A percentile compares a stretch with the other conserved stretches of the same genome.
phyloP scores from a whole-genome alignment of 2,888 invertebrate genomes.

The Phortica magna region DNA sequence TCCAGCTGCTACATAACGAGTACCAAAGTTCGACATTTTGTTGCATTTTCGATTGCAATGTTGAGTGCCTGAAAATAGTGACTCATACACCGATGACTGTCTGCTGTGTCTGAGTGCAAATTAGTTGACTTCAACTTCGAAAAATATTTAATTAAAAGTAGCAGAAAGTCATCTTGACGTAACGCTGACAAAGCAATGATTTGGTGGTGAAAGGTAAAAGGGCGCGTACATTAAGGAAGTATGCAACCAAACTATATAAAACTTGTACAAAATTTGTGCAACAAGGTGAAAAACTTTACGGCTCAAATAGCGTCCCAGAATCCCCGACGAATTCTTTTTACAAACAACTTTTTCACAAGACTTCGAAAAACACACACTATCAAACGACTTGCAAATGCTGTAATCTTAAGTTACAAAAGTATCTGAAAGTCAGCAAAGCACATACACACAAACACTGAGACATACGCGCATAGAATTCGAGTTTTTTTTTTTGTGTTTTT shows the following conservation, averaged over 20 bases:
- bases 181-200: neutral
- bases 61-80: neutral
- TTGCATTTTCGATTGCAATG: neutral
- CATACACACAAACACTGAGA: neutral
- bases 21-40: neutral
- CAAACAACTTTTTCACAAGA: neutral
- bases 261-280: constrained; percentile 13
- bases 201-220: too few species aligned
- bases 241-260: neutral
- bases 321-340: neutral
- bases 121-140: constrained; percentile 8
- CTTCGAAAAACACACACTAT: neutral
- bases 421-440: constrained; percentile 10
- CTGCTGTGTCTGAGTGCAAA: neutral
- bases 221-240: neutral
- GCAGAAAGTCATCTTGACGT: neutral
- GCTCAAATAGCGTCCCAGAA: neutral
- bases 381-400: neutral
- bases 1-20: neutral
- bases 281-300: constrained; percentile 26
- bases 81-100: neutral
- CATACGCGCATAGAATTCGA: neutral
- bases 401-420: constrained; percentile 33
- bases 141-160: constrained; percentile 17
- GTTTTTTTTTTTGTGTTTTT: neutral